Evolutionary conservation across 2,113 vertebrate species (phyloP).

Genomic region (Coracopsis vasa): DNA sequence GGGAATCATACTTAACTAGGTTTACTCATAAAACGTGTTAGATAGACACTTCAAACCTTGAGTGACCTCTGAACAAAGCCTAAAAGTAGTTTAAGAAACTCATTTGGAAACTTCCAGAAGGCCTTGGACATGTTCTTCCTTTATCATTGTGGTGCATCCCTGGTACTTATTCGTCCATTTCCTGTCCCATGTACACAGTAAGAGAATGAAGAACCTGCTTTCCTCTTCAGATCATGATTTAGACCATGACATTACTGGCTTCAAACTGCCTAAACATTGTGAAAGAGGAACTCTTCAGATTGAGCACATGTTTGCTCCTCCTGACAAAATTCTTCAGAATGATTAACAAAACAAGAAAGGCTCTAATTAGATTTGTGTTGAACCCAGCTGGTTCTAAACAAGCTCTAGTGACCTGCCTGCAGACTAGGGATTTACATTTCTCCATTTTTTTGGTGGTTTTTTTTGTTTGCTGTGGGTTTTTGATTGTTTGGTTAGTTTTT

Average conservation of each 20-base stretch:
- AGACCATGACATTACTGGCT: background rate
- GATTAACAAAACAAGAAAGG: background rate
- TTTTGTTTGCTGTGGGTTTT: background rate
- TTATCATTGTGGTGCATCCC: background rate
- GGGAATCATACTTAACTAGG: fast-evolving
- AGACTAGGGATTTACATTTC: background rate
- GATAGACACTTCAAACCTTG: background rate
- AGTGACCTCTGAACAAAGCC: background rate
- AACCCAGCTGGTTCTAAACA: background rate
- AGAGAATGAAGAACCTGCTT: background rate
- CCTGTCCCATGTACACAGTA: fast-evolving
- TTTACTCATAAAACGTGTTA: background rate
- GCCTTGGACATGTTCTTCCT: background rate
- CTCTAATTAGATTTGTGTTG: background rate
- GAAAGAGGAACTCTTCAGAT: background rate
- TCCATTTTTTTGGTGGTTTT: background rate
- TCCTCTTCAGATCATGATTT: background rate
- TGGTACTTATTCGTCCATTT: background rate
- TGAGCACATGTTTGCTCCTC: background rate
- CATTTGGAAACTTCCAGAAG: background rate
- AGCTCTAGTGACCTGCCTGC: background rate
- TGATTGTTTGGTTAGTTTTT: background rate
- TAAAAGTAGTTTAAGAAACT: background rate
- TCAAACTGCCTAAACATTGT: background rate
- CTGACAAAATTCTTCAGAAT: background rate